A percentile compares a stretch with the other conserved stretches of the same genome.
Conservation (phyloP, 2,797 vertebrate species). For the Onychomys torridus region DNA sequence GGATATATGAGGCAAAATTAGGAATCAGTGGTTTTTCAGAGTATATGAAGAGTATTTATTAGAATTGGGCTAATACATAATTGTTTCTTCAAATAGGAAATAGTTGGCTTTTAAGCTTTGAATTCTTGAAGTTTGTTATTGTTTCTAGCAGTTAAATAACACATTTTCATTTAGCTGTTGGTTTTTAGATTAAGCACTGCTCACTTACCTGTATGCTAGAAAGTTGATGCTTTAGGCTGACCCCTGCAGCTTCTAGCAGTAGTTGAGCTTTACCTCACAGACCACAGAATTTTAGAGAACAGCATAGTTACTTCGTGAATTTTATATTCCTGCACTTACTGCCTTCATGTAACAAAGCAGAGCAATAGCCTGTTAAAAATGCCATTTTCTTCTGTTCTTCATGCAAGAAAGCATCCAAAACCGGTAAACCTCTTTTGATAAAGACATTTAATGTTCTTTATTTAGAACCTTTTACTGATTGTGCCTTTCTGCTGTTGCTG, state of each 20-base stretch:
- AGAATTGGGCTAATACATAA: constrained; percentile 28
- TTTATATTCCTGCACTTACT: constrained; percentile 31
- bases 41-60: too few species aligned
- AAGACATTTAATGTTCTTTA: constrained; percentile 45
- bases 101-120: constrained; percentile 18
- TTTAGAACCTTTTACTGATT: constrained; percentile 44
- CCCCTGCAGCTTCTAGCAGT: constrained; percentile 7
- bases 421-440: constrained; percentile 83
- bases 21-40: neutral
- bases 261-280: neutral
- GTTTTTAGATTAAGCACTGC: neutral
- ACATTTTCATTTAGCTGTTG: neutral
- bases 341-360: constrained; percentile 63
- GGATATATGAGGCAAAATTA: constrained; percentile 13
- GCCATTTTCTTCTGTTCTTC: constrained; percentile 14
- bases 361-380: constrained; percentile 46
- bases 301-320: neutral
- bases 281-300: neutral
- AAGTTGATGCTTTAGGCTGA: constrained; percentile 47
- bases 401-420: constrained; percentile 86
- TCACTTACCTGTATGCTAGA: neutral
- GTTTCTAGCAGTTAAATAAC: neutral
- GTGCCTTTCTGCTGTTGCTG: constrained; percentile 30
- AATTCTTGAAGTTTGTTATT: constrained; percentile 25
- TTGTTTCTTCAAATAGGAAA: constrained; percentile 28